Evolutionary conservation across 2,888 invertebrate species (phyloP), one percentile per base, ranked within the genome.

Genomic region (Zele albiditarsus): DNA sequence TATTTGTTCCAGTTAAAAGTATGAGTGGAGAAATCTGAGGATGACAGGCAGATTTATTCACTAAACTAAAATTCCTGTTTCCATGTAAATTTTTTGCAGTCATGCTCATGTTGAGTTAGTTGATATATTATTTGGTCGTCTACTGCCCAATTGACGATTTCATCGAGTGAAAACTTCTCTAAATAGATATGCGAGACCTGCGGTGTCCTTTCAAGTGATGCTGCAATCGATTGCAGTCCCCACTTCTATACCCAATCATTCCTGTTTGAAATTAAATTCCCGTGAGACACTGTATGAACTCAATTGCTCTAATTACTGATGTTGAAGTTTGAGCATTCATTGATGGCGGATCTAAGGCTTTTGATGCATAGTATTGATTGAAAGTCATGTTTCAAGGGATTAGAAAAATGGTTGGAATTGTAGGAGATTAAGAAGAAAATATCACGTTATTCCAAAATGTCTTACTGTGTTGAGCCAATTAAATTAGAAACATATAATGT

Each of bases 71-170:
- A 28, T 60, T 27, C 2, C 12, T 60, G 1, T 60, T 60, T 65
- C 14, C 33, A 53, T 53, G 3, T 20, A 20, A 53, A 20, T 53
- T 42, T 42, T 12, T 42, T 12, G 42, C 0, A 42, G 14, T 42
- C 10, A 0, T 42, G 14, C 10, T 42, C 42, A 12, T 42, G 10
- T 58, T 20, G 12, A 58, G 23, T 58, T 23, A 8, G 31, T 27
- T 23, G 46, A 66, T 12, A 20, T 25, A 27, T 16, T 57, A 42
- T 38, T 69, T 38, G 28, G 42, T 63, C 20, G 25, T 53, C 49
- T 3, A 74, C 33, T 28, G 49, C 53, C 27, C 63, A 38, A 74
- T 62, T 69, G 49, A 31, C 53, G 4, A 68, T 31, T 49, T n/a
- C 33, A 23, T 20, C 12, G 10, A 23, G 25, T 14, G 31, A 25